phyloP scores from a whole-genome alignment of 2,797 vertebrate genomes.

The Pseudochirops corinnae region DNA sequence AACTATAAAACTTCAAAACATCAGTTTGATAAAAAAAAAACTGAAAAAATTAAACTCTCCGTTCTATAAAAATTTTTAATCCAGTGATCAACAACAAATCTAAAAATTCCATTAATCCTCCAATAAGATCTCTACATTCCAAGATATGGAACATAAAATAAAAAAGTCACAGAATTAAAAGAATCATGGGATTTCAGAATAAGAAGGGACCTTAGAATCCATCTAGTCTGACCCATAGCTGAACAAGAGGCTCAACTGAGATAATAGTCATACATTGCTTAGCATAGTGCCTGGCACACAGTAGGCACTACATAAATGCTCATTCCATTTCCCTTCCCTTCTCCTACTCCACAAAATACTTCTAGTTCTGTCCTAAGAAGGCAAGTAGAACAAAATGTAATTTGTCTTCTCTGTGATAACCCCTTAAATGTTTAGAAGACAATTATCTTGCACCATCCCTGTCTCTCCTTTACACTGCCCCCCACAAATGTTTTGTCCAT shows the following conservation, averaged over 20 bases:
- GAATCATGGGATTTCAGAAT: background rate
- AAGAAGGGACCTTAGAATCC: background rate
- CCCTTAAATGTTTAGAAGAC: background rate
- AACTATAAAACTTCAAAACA: constrained; percentile 15
- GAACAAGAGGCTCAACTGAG: background rate
- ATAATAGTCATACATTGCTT: background rate
- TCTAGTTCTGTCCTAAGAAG: background rate
- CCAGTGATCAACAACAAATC: background rate
- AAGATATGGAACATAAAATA: background rate
- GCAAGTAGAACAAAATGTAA: too few relatives aligned
- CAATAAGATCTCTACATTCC: background rate
- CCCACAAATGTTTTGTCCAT: background rate
- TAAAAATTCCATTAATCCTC: constrained; percentile 46
- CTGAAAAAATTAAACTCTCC: constrained; percentile 20
- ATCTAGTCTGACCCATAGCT: background rate
- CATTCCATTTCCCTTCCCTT: background rate
- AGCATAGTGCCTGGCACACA: background rate
- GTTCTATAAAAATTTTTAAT: background rate
- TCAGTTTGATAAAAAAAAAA: constrained; percentile 4
- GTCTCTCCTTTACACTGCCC: background rate
- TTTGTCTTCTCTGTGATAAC: background rate
- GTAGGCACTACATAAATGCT: background rate
- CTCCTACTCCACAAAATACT: background rate
- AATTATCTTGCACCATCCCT: background rate
- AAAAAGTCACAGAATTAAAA: background rate